Base-by-base conservation (phyloP, 2,888 invertebrate species). In the Eutolmus rufibarbis region DNA sequence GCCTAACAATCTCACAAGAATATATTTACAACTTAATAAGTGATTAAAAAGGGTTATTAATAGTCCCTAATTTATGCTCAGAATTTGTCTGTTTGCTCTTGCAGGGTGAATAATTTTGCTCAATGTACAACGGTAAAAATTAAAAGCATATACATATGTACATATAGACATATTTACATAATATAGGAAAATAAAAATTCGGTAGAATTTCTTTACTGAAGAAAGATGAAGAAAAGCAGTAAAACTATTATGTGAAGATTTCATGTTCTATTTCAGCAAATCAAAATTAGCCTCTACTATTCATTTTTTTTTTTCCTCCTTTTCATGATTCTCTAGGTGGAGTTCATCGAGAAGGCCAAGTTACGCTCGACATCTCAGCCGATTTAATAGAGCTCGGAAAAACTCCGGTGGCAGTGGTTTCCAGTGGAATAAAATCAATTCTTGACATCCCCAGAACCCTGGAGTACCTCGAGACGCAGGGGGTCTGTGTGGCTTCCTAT, bases 401-500 rank as follows among this genome's bases (percentile, higher is more conserved):
- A 87, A 97, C 96, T 88, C 96, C 96, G 16, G 95, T 99, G 0
- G 95, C 97, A 77, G 98, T 99, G 7, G 96, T 99, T 2, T 98
- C 98, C 90, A 97, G 98, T 90, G 99, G 99, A 1, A 96, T 98
- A 87, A 99, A 99, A 93, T 98, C 99, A 28, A 99, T 99, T 90
- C 94, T 99, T 87, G 99, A 99, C 92, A 97, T 99, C 90, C 96
- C 96, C 4, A 96, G 96, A 91, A 99, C 99, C 0, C 94, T 99
- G 78, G 99, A 99, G 92, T 98, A 96, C 92, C 93, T 99, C 93
- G 99, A 99, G 94, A 99, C 98, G 0, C 96, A 97, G 92, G 98
- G 99, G 0, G 98, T 99, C 1, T 96, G 97, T 90, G 98, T 99
- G 0, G 95, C 96, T 51, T 95, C 96, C 0, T 96, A 95, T 89